Conservation (phyloP, 2,888 invertebrate genomes). For the Trachelus iudaicus region DNA sequence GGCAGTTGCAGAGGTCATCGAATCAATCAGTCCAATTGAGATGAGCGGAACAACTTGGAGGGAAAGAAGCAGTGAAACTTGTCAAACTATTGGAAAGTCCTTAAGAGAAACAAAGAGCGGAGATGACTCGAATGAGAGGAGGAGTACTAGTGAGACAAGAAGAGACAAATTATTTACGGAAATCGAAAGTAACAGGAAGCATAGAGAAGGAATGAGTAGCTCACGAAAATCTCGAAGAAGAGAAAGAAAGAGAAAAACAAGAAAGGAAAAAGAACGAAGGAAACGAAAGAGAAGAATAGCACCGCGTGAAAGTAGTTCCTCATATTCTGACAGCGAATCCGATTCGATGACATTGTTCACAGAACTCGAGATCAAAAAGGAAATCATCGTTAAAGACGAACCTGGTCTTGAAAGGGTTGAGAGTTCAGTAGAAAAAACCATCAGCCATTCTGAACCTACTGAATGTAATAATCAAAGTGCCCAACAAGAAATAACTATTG, state of each 20-base stretch:
- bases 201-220: constrained; percentile 37
- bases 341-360: constrained; percentile 34
- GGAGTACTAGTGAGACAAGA: constrained; percentile 52
- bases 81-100: constrained; percentile 8
- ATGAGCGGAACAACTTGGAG: background rate
- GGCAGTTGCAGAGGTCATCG: background rate
- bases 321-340: background rate
- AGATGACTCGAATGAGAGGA: constrained; percentile 40
- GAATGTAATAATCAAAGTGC: background rate
- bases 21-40: background rate
- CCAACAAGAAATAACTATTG: background rate
- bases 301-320: background rate
- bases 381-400: constrained; percentile 35
- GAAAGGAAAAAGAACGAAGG: constrained; percentile 37
- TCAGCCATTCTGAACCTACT: background rate
- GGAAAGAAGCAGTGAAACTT: constrained; percentile 14
- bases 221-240: constrained; percentile 27
- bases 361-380: constrained; percentile 49
- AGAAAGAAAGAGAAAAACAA: constrained; percentile 30
- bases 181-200: constrained; percentile 52
- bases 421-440: background rate
- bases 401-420: constrained; percentile 13
- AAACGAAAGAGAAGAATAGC: constrained; percentile 18
- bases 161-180: constrained; percentile 59
- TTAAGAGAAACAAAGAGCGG: constrained; percentile 12